Percentiles rank a stretch among this genome's conserved stretches.
These are phyloP conservation scores for Panzeria rudis DNA, from an alignment of 2,888 invertebrate genomes.

Conservation along the genomic window DNA sequence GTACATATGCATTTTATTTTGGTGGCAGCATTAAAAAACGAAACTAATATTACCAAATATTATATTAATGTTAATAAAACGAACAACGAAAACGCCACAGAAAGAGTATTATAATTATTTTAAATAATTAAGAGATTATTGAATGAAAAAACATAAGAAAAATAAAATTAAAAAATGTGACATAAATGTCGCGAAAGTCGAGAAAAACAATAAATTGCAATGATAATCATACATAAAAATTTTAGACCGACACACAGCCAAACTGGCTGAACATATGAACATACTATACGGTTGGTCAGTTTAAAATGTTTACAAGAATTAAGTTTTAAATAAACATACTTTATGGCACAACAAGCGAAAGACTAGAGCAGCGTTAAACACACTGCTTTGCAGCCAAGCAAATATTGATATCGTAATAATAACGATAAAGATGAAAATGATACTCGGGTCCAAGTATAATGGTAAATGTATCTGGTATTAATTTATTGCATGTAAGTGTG, in stretches of 20 bases:
- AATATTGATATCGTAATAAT: constrained; percentile 43
- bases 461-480: constrained; percentile 28
- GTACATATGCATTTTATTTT: not conserved
- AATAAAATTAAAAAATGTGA: constrained; percentile 32
- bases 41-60: constrained; percentile 6
- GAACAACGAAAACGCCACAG: not conserved
- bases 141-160: constrained; percentile 1
- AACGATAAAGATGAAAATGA: constrained; percentile 49
- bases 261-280: not conserved
- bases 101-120: constrained; percentile 47
- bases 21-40: not conserved
- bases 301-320: constrained; percentile 61
- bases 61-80: constrained; percentile 15
- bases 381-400: not conserved
- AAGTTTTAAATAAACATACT: constrained; percentile 69
- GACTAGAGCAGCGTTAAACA: constrained; percentile 39
- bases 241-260: constrained; percentile 14
- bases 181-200: constrained; percentile 60
- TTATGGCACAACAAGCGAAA: constrained; percentile 56
- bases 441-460: constrained; percentile 26
- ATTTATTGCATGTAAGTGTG: constrained; percentile 47
- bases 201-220: constrained; percentile 65
- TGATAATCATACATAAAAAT: constrained; percentile 62
- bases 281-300: not conserved
- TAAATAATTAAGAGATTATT: constrained; percentile 67